phyloP scores from a whole-genome alignment of 2,888 invertebrate genomes.

The Oligia fasciuncula region DNA sequence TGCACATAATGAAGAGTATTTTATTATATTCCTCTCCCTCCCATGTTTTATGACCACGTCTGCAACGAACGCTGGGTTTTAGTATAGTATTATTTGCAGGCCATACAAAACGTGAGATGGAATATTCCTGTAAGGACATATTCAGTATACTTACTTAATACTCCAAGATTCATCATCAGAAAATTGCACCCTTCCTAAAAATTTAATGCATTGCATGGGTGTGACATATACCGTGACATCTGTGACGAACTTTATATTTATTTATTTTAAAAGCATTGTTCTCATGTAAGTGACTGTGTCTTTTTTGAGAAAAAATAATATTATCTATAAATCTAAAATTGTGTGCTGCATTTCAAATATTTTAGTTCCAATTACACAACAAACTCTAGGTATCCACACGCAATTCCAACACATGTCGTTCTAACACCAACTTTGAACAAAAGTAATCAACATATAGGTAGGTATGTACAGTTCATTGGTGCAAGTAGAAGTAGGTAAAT shows the following conservation, averaged over 20 bases:
- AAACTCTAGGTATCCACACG: neutral
- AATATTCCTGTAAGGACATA: neutral
- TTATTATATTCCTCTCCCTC: neutral
- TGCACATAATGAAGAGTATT: neutral
- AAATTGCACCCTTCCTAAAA: neutral
- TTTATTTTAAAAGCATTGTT: too few relatives aligned
- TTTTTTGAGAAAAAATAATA: too few relatives aligned
- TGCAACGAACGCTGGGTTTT: neutral
- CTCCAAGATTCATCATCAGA: neutral
- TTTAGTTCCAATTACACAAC: neutral
- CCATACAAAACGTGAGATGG: neutral
- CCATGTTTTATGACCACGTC: neutral
- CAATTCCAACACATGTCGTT: neutral
- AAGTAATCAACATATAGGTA: neutral
- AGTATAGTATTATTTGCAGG: neutral
- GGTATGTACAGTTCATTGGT: conserved; percentile 11
- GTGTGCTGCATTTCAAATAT: neutral
- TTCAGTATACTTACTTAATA: neutral
- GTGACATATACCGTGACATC: too few relatives aligned
- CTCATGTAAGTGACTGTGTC: too few relatives aligned
- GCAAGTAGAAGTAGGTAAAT: conserved; percentile 30
- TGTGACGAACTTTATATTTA: too few relatives aligned
- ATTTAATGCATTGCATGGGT: too few relatives aligned
- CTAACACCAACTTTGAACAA: conserved; percentile 28
- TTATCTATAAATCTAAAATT: too few relatives aligned